phyloP scores from a whole-genome alignment of 2,113 vertebrate species.

The Rhinoderma darwinii region DNA sequence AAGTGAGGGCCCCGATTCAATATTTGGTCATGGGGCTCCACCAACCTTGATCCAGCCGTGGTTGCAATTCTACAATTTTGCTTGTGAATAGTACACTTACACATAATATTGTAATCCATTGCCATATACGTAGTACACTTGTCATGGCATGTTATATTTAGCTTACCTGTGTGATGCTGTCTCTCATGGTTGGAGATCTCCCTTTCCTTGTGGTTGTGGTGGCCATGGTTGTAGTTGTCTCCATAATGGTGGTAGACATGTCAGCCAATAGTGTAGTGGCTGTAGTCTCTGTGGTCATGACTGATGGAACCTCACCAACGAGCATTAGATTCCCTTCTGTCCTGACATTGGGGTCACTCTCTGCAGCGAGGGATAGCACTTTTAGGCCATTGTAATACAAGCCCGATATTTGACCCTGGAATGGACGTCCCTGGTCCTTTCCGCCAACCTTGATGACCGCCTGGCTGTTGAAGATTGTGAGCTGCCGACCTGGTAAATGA shows the following conservation, averaged over 20 bases:
- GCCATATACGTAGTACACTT: not conserved
- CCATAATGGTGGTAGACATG: conserved; percentile 96
- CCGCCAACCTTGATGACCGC: conserved; percentile 93
- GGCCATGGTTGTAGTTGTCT: conserved; percentile 94
- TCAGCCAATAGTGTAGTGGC: conserved; percentile 88
- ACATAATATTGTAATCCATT: not conserved
- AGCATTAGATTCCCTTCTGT: conserved; percentile 89
- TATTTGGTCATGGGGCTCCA: too few species aligned
- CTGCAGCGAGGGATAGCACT: conserved; percentile 90
- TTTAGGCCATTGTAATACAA: conserved; percentile 95
- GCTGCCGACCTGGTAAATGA: conserved; percentile 82
- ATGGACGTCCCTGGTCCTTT: conserved; percentile 86
- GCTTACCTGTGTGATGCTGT: conserved; percentile 90
- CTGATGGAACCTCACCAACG: conserved; percentile 88
- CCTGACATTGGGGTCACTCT: conserved; percentile 88
- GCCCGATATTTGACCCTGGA: conserved; percentile 95
- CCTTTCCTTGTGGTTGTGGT: conserved; percentile 90
- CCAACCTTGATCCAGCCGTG: not conserved
- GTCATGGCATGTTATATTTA: not conserved
- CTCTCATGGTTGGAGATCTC: conserved; percentile 88
- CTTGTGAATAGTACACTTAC: not conserved
- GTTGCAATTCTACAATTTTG: not conserved
- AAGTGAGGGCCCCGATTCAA: too few species aligned
- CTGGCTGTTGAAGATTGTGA: conserved; percentile 98
- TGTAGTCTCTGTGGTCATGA: conserved; percentile 86